A percentile compares a stretch with the other conserved stretches of the same genome.
These are phyloP conservation scores for Dermatophagoides farinae DNA, from an alignment of 1,140 invertebrate genomes.

Conservation along the genomic window DNA sequence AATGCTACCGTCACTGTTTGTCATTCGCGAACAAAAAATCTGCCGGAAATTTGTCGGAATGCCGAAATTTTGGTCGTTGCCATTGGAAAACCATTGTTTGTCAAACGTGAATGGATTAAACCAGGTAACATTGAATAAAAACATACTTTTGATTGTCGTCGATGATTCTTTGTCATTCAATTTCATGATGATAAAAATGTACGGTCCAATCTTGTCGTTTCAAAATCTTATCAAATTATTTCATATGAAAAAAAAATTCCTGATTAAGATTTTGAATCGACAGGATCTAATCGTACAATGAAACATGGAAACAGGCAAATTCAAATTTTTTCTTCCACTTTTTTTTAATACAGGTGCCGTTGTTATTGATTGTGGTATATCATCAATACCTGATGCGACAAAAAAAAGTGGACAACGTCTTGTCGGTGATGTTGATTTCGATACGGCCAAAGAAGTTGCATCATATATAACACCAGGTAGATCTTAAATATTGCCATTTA, in stretches of 20 bases:
- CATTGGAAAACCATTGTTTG: conserved; percentile 73
- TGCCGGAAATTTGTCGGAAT: conserved; percentile 43
- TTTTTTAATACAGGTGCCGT: conserved; percentile 46
- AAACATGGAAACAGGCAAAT: too few relatives aligned
- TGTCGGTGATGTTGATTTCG: conserved; percentile 84
- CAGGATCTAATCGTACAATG: too few relatives aligned
- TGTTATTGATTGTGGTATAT: conserved; percentile 99
- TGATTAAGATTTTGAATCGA: too few relatives aligned
- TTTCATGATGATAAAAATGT: not conserved
- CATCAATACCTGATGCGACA: conserved; percentile 61
- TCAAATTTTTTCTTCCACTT: not conserved
- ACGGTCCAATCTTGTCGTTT: not conserved
- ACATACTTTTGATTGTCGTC: not conserved
- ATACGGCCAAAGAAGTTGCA: conserved; percentile 39
- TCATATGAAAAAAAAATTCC: not conserved
- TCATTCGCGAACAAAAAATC: conserved; percentile 74
- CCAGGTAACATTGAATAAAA: conserved; percentile 34
- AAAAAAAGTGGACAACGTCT: conserved; percentile 62
- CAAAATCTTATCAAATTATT: not conserved
- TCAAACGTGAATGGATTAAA: conserved; percentile 90
- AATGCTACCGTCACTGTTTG: conserved; percentile 90
- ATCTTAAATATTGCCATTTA: conserved; percentile 23
- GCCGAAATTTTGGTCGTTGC: conserved; percentile 94
- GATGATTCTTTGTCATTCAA: conserved; percentile 8
- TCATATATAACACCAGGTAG: conserved; percentile 76